Base-by-base conservation (phyloP, 2,113 vertebrate genomes). In the Kryptolebias marmoratus region DNA sequence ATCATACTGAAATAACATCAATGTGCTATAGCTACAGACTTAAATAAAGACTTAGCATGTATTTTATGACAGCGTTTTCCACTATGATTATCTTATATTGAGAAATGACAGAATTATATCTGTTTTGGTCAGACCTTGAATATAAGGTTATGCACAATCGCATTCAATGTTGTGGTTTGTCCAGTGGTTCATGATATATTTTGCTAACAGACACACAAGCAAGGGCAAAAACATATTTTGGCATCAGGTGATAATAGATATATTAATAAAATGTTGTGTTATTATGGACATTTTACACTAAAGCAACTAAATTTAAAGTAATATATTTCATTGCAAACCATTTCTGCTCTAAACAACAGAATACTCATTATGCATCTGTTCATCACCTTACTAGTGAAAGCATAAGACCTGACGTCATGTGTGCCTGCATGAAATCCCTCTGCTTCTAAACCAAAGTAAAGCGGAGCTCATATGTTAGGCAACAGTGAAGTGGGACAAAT, bases 371-470 rank as follows among this genome's bases (percentile, higher is more conserved):
- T 42, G 39, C 10, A 5, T 9, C 5, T 42, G 39, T 88, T 85
- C 87, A 85, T 66, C 63, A 80, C 79, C 62, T 85, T 57, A 64
- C 62, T 52, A 60, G 48, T 39, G 31, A 54, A 2, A 68, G 69
- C 3, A 15, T 1, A 15, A 50, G 32, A 59, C 60, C 42, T 77
- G 39, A 42, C 39, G 9, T 42, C 39, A 42, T 10, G 82, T 82
- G 53, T 64, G 65, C 58, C 48, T 13, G 56, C 11, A 27, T 86
- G 75, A 83, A 87, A 84, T 88, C 80, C 54, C 71, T 68, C 58
- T 14, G 22, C 72, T 68, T 68, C 73, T 84, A 42, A 81, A 86
- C 84, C 80, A 89, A 86, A 88, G 91, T 89, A 90, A 55, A 66
- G 69, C 67, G 1, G 30, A 10, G 75, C 63, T 87, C 64, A 72